Percentiles rank a stretch among this genome's conserved stretches.
phyloP scores from a whole-genome alignment of 2,888 invertebrate species.

The Hemicrepidius hirtus region DNA sequence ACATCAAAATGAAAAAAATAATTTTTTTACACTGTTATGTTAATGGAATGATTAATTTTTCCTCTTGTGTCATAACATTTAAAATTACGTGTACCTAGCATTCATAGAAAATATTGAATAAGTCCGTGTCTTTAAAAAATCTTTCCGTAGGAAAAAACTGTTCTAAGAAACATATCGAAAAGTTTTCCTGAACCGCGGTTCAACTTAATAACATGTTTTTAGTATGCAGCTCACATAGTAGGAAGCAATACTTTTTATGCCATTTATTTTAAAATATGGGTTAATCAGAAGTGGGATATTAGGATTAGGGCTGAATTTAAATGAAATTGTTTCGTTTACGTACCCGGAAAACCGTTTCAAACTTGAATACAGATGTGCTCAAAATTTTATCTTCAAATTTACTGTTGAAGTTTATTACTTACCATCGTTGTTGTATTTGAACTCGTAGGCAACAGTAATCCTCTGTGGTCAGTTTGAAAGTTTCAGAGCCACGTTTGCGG shows the following conservation, averaged over 20 bases:
- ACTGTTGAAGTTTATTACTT: constrained; percentile 27
- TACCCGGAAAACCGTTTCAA: constrained; percentile 5
- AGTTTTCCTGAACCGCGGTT: not conserved
- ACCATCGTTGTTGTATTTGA: constrained; percentile 2
- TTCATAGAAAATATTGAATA: constrained; percentile 5
- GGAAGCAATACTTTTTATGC: constrained; percentile 38
- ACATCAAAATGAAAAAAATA: not conserved
- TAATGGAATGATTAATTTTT: too few relatives aligned
- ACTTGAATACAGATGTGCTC: constrained; percentile 29
- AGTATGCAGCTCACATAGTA: constrained; percentile 28
- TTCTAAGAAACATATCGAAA: constrained; percentile 3
- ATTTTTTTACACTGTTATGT: not conserved
- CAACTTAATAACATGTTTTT: constrained; percentile 17
- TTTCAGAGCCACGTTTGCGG: not conserved
- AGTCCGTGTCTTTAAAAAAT: not conserved
- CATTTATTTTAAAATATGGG: constrained; percentile 38
- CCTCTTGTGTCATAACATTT: too few relatives aligned
- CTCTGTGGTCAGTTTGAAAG: constrained; percentile 20
- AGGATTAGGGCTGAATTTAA: constrained; percentile 37
- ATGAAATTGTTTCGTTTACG: constrained; percentile 31
- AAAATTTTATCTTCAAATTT: constrained; percentile 35
- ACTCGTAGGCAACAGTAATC: not conserved
- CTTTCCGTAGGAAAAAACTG: too few relatives aligned
- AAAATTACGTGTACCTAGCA: too few relatives aligned
- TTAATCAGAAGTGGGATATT: constrained; percentile 32